These are phyloP conservation scores for Xiphophorus couchianus DNA, from an alignment of 2,113 vertebrate species.

Conservation along the genomic window DNA sequence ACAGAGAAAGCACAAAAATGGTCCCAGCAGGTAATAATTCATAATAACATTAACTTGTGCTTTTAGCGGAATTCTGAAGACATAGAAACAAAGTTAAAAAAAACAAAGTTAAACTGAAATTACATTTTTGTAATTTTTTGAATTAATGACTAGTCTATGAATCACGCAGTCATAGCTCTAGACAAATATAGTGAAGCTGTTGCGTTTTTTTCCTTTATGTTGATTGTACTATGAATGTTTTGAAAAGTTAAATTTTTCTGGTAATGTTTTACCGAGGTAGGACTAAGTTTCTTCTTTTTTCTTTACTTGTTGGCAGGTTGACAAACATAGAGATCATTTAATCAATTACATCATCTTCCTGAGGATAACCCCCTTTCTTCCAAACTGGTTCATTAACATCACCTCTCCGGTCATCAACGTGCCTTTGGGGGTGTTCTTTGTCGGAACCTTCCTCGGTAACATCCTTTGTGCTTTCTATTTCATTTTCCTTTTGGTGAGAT, in stretches of 20 bases:
- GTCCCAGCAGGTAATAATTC: slow-evolving; percentile 91
- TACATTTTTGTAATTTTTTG: background rate
- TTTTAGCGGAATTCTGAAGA: background rate
- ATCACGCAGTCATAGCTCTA: background rate
- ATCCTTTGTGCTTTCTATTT: background rate
- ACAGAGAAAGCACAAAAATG: slow-evolving; percentile 94
- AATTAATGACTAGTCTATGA: background rate
- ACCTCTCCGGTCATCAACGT: slow-evolving; percentile 98
- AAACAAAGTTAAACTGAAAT: background rate
- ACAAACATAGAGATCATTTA: slow-evolving; percentile 94
- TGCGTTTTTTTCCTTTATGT: too few relatives aligned
- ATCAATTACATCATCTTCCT: slow-evolving; percentile 99
- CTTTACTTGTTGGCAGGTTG: slow-evolving; percentile 82
- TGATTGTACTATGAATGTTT: too few relatives aligned
- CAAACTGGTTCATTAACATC: slow-evolving; percentile 99
- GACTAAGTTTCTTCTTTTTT: background rate
- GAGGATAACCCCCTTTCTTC: slow-evolving; percentile 98
- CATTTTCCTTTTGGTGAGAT: background rate
- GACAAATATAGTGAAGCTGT: background rate
- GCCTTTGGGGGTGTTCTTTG: slow-evolving; percentile 95
- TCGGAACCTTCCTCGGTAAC: slow-evolving; percentile 98
- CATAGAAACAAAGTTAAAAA: background rate
- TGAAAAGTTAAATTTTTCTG: too few relatives aligned
- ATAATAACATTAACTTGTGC: background rate
- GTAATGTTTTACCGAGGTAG: too few relatives aligned